Percentiles rank a stretch among this genome's conserved stretches.
These are phyloP conservation scores for Lophius piscatorius DNA, from an alignment of 2,113 vertebrate genomes.

Conservation along the genomic window DNA sequence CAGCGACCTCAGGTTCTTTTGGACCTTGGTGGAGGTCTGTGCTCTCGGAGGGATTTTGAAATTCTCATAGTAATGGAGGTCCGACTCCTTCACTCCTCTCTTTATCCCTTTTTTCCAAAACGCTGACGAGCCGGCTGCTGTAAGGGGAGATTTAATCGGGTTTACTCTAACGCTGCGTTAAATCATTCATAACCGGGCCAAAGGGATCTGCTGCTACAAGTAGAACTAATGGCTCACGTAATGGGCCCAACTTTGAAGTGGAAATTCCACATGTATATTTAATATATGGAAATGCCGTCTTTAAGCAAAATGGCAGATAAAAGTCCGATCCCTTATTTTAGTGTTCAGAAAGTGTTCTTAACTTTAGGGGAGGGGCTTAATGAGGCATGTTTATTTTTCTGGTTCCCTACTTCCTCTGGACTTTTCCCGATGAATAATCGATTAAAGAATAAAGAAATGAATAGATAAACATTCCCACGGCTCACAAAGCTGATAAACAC, in stretches of 20 bases:
- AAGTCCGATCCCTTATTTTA: constrained; percentile 46
- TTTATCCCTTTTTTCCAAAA: constrained; percentile 8
- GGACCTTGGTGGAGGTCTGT: no score
- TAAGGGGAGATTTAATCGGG: constrained; percentile 62
- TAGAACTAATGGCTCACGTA: constrained; percentile 72
- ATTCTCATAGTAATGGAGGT: no score
- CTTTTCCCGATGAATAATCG: constrained; percentile 39
- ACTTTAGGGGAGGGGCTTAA: constrained; percentile 7
- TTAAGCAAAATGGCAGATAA: constrained; percentile 64
- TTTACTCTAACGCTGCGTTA: constrained; percentile 68
- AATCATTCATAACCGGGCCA: constrained; percentile 76
- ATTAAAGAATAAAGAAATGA: constrained; percentile 19
- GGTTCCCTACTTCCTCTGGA: constrained; percentile 5
- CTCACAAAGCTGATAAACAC: constrained; percentile 84
- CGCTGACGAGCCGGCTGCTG: constrained; percentile 44
- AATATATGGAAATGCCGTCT: constrained; percentile 66
- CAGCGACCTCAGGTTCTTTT: no score
- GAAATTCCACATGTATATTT: constrained; percentile 75
- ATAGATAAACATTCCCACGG: constrained; percentile 52
- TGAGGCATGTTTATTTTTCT: constrained; percentile 13
- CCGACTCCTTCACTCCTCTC: background rate
- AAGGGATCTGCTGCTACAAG: constrained; percentile 65
- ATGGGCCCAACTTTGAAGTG: constrained; percentile 75
- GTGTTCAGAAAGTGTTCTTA: constrained; percentile 22
- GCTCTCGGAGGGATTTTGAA: no score